Conservation (phyloP, 2,113 vertebrate species). For the Spheniscus mendiculus region DNA sequence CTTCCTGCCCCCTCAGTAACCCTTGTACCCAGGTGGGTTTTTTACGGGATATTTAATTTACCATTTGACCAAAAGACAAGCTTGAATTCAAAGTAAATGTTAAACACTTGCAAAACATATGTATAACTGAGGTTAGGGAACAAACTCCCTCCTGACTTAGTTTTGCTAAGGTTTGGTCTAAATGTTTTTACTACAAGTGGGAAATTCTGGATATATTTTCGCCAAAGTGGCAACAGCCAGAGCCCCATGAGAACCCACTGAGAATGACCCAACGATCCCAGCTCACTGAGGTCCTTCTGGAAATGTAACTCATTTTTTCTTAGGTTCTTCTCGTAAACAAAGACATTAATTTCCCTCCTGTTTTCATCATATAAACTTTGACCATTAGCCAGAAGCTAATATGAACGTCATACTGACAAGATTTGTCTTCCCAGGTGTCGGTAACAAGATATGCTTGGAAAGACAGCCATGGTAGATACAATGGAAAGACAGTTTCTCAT, state of each 20-base stretch:
- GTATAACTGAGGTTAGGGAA: background rate
- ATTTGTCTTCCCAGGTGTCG: background rate
- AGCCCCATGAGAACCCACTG: background rate
- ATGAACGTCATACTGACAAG: background rate
- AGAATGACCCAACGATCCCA: background rate
- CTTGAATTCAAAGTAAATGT: conserved; percentile 19
- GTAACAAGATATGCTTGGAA: background rate
- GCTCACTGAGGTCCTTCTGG: background rate
- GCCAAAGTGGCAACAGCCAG: background rate
- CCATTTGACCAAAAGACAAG: background rate
- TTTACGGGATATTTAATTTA: background rate
- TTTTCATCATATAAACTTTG: background rate
- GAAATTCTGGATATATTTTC: background rate
- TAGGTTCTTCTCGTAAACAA: background rate
- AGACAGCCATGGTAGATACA: background rate
- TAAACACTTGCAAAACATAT: background rate
- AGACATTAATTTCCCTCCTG: background rate
- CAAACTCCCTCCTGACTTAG: background rate
- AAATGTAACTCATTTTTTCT: background rate
- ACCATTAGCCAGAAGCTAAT: background rate
- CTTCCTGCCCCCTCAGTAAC: background rate
- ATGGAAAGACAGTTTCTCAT: background rate
- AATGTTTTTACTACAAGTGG: background rate
- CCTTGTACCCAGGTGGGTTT: background rate
- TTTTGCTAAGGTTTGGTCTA: background rate